Evolutionary conservation across 2,113 vertebrate genomes (phyloP).

Genomic region (Vanacampus margaritifer): DNA sequence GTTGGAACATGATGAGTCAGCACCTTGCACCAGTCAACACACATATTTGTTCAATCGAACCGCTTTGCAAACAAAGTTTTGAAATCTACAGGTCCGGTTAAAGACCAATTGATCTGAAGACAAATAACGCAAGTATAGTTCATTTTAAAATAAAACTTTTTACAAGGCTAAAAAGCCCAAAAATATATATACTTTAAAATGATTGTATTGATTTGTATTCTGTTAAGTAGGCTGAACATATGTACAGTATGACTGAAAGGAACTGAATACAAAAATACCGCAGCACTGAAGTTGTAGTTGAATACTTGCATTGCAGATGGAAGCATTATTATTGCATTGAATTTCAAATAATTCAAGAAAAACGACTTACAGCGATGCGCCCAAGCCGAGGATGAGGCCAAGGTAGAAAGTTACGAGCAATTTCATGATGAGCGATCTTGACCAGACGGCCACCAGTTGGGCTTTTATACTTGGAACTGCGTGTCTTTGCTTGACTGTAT

Average conservation of each 20-base stretch:
- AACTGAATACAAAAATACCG: background rate
- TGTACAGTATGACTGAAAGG: background rate
- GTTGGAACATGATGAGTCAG: background rate
- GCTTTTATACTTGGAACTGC: background rate
- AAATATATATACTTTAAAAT: background rate
- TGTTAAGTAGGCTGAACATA: background rate
- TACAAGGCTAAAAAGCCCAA: background rate
- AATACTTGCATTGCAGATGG: background rate
- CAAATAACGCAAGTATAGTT: background rate
- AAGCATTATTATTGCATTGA: no score
- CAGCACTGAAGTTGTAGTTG: background rate
- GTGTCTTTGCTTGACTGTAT: background rate
- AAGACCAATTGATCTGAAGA: background rate
- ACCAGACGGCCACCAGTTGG: background rate
- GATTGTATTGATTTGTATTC: background rate
- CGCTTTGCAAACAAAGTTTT: constrained; percentile 29
- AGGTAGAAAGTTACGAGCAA: constrained; percentile 42
- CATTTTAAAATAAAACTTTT: background rate
- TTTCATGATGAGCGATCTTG: constrained; percentile 52
- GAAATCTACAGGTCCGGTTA: constrained; percentile 1
- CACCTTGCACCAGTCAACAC: background rate
- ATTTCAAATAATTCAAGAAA: background rate
- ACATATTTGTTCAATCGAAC: constrained; percentile 44
- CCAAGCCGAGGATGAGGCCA: constrained; percentile 38
- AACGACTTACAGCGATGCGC: constrained; percentile 53